Evolutionary conservation across 2,113 vertebrate species (phyloP), one percentile per base, ranked within the genome.

Genomic region (Cinclus mexicanus): DNA sequence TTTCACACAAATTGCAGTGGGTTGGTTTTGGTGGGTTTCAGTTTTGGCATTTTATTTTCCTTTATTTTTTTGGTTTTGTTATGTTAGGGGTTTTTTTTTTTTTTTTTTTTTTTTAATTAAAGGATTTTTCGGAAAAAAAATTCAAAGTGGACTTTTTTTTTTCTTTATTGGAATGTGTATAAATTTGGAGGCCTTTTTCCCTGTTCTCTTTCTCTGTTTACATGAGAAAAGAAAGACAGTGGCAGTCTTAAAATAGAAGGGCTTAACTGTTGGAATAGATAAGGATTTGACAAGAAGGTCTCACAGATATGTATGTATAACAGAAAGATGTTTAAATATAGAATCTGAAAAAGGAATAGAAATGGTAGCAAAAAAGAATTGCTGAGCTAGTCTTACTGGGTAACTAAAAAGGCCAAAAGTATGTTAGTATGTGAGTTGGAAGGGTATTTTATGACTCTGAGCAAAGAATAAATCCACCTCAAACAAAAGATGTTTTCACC

Each of bases 41-140:
- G 11, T 28, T 74, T 21, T 47, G 44, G 6, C 2, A 6, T 2
- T 4, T 24, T 61, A 16, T 16, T 1, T 26, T 14, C 8, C 2
- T 37, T 33, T 14, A 1, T 33, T 33, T 42, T 33, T 57, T 46
- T 23, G 2, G 2, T 9, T 4, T 50, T 46, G 3, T 64, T 57
- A 35, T n/a, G 10, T 11, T 72, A 49, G 13, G 35, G 19, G 2
- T 0, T 33, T 50, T 67, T 53, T 23, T 20, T n/a, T 24, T 23
- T 46, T 47, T 47, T 2, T 22, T 22, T 22, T 3, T 18, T n/a
- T 47, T 56, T 14, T 1, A 59, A 53, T 35, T 10, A 15, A 74
- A 68, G 26, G 6, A 37, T 17, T 91, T 93, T 67, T 79, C 20
- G 53, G 17, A 1, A 74, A 35, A 70, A 77, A 85, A 68, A 35